phyloP scores from a whole-genome alignment of 2,797 vertebrate species.

The Pseudochaenichthys georgianus region DNA sequence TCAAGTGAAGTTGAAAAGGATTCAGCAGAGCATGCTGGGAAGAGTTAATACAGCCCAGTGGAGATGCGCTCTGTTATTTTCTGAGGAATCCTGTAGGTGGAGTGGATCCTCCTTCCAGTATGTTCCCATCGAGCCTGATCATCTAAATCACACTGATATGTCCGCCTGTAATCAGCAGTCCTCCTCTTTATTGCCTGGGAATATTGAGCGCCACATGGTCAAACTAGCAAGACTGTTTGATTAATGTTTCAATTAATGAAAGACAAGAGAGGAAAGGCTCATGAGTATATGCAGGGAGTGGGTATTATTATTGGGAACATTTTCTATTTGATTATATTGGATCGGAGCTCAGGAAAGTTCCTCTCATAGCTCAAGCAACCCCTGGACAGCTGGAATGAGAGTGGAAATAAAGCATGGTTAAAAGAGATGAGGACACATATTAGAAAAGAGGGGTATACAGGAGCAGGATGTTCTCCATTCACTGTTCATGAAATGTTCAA shows the following conservation, averaged over 20 bases:
- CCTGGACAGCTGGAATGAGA: conserved; percentile 44
- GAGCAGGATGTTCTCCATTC: conserved; percentile 1
- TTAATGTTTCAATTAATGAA: conserved; percentile 73
- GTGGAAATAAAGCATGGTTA: conserved; percentile 35
- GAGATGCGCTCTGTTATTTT: conserved; percentile 61
- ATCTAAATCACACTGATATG: conserved; percentile 47
- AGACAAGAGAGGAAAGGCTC: conserved; percentile 41
- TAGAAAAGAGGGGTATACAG: conserved; percentile 31
- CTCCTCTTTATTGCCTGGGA: conserved; percentile 50
- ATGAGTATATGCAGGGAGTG: conserved; percentile 43
- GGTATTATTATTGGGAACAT: conserved; percentile 54
- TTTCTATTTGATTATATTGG: conserved; percentile 68
- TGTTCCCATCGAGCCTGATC: conserved; percentile 47
- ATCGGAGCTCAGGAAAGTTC: conserved; percentile 63
- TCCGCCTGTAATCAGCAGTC: conserved; percentile 38
- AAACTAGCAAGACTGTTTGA: conserved; percentile 55
- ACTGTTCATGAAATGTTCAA: conserved; percentile 32
- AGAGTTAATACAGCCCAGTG: conserved; percentile 43
- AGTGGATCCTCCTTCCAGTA: conserved; percentile 71
- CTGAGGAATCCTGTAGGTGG: conserved; percentile 68
- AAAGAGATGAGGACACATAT: conserved; percentile 30
- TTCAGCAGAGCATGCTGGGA: conserved; percentile 58
- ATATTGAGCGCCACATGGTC: conserved; percentile 34
- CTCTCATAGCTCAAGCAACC: conserved; percentile 43
- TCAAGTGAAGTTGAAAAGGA: conserved; percentile 62